phyloP scores from a whole-genome alignment of 1,140 invertebrate genomes.

The Gryllus bimaculatus region DNA sequence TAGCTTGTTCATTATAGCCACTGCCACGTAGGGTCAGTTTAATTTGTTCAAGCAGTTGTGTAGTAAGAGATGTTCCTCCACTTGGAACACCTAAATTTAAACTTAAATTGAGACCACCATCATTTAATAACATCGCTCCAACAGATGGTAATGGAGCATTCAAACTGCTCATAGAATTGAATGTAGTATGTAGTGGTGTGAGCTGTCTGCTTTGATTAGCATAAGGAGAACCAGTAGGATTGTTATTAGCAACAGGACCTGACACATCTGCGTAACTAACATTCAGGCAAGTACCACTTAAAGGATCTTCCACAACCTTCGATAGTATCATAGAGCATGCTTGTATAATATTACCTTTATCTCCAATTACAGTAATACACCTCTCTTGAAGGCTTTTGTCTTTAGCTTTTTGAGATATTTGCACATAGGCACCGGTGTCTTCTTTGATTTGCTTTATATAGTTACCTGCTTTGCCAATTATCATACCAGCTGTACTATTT shows the following conservation, averaged over 20 bases:
- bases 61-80: slow-evolving; percentile 58
- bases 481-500: slow-evolving; percentile 98
- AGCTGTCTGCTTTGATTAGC: slow-evolving; percentile 42
- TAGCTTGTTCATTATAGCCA: slow-evolving; percentile 80
- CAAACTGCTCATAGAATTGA: slow-evolving; percentile 7
- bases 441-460: slow-evolving; percentile 99
- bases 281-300: slow-evolving; percentile 89
- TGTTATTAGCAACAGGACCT: slow-evolving; percentile 93
- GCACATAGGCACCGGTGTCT: slow-evolving; percentile 92
- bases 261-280: slow-evolving; percentile 92
- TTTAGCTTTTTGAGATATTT: slow-evolving; percentile 97
- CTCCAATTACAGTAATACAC: slow-evolving; percentile 93
- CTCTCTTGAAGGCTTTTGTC: slow-evolving; percentile 91
- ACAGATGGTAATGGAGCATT: background rate
- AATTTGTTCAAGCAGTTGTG: slow-evolving; percentile 73
- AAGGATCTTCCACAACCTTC: slow-evolving; percentile 96
- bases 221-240: slow-evolving; percentile 91
- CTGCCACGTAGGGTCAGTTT: slow-evolving; percentile 71
- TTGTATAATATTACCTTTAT: slow-evolving; percentile 84
- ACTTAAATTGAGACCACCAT: slow-evolving; percentile 53
- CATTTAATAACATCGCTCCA: slow-evolving; percentile 9
- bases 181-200: slow-evolving; percentile 8
- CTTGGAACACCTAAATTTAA: slow-evolving; percentile 68
- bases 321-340: slow-evolving; percentile 89
- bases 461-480: slow-evolving; percentile 95